phyloP scores from a whole-genome alignment of 2,797 vertebrate species.

The Ptychobarbus kaznakovi region DNA sequence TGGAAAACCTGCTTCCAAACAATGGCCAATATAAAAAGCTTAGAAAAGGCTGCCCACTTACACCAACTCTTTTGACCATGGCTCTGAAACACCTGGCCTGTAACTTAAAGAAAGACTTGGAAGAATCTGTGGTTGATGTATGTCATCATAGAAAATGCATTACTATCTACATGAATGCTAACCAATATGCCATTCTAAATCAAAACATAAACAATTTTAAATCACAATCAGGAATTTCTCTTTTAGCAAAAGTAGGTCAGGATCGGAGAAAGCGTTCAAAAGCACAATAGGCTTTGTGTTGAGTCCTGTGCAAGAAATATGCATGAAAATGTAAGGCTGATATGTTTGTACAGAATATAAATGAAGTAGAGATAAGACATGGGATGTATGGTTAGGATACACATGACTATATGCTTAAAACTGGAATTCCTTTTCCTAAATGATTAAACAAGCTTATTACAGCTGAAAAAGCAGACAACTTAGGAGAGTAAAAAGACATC shows the following conservation, averaged over 20 bases:
- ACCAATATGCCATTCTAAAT: neutral
- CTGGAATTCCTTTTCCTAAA: neutral
- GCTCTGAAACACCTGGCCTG: neutral
- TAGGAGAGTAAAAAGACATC: too few relatives aligned
- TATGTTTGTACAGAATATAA: neutral
- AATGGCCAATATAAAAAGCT: neutral
- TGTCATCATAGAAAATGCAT: constrained; percentile 33
- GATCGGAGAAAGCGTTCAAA: neutral
- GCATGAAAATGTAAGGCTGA: too few relatives aligned
- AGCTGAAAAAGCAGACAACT: too few relatives aligned
- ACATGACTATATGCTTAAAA: neutral
- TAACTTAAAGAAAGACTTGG: neutral
- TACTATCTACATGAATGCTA: neutral
- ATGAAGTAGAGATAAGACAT: neutral
- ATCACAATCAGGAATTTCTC: neutral
- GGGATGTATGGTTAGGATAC: neutral
- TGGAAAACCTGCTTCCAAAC: constrained; percentile 25
- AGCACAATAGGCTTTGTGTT: neutral
- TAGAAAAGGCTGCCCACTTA: constrained; percentile 16
- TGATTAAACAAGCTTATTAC: too few relatives aligned
- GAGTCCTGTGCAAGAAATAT: too few relatives aligned
- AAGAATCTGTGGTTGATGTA: constrained; percentile 12
- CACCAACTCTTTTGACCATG: constrained; percentile 12
- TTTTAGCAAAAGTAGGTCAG: neutral
- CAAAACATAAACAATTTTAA: neutral